Evolutionary conservation across 2,888 invertebrate species (phyloP), one percentile per base, ranked within the genome.

Genomic region (Tiliacea citrago): DNA sequence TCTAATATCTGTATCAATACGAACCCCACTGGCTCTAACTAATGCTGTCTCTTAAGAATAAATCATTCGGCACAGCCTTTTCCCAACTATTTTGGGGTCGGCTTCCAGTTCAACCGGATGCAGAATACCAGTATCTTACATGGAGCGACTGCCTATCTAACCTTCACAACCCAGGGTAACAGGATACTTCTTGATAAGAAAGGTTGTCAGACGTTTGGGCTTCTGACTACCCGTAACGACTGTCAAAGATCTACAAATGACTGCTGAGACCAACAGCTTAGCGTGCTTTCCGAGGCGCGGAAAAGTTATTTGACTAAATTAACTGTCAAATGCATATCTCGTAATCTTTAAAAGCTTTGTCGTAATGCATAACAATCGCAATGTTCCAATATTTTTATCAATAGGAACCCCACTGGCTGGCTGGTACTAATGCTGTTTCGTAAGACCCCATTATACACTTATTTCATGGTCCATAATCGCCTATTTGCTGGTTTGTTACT

Each of bases 401-500:
- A 70, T 35, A 24, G 53, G 24, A 57, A 42, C 47, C 47, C 51
- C 63, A 60, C 70, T 39, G 45, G 35, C 29, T 63, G 39, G 39
- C 29, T 29, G 29, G 4, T 39, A 21, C 12, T 42, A 42, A 42
- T 2, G 61, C 18, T 21, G 16, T 61, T 55, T 55, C 53, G 61
- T 72, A 63, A 49, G 16, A 42, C 7, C 7, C n/a, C 13, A 62
- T 62, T 78, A 78, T 53, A 61, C 60, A 61, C 55, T 72, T 61
- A 60, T 77, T 77, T 49, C 53, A 55, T 72, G 77, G 77, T 51
- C 29, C 21, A 29, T 72, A 49, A 49, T 69, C 45, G 42, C 49
- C 35, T 61, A 45, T 66, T 77, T 21, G 42, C 42, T 42, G 53
- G 55, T 77, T 78, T 51, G 78, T 77, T 77, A 72, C 16, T 55